Percentiles rank a stretch among this genome's conserved stretches.
These are phyloP conservation scores for Erythrocercus mccallii DNA, from an alignment of 2,113 vertebrate species.

Conservation along the genomic window DNA sequence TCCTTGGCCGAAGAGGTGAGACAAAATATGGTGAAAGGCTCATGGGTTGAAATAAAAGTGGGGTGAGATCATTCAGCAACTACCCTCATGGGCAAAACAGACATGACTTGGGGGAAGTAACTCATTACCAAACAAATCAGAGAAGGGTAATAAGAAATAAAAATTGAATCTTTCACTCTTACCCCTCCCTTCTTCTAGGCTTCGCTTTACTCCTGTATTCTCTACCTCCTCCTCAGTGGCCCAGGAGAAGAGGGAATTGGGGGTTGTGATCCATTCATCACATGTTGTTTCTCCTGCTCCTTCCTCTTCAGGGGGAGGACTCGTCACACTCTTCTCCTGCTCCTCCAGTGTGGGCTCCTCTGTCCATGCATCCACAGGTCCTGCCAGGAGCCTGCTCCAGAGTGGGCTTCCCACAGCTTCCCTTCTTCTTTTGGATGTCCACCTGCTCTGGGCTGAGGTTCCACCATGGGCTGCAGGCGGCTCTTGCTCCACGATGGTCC, in stretches of 20 bases:
- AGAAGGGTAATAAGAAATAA: neutral
- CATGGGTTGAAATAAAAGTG: neutral
- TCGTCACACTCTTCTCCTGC: neutral
- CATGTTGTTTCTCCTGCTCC: neutral
- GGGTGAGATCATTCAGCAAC: neutral
- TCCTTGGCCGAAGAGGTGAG: neutral
- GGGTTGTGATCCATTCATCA: neutral
- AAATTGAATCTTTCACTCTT: neutral
- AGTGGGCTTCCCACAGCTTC: neutral
- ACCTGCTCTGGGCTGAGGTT: neutral
- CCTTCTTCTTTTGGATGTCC: neutral
- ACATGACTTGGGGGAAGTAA: neutral
- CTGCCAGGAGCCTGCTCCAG: neutral
- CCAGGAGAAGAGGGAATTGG: neutral
- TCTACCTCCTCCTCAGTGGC: neutral
- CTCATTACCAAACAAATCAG: neutral
- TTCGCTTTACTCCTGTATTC: neutral
- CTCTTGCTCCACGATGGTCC: rapidly evolving
- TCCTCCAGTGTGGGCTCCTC: neutral
- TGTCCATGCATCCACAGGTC: neutral
- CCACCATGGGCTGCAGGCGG: neutral
- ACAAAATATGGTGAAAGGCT: neutral
- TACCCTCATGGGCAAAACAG: neutral
- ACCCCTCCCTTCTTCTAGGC: neutral
- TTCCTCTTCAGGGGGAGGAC: neutral